Evolutionary conservation across 2,797 vertebrate genomes (phyloP), one percentile per base, ranked within the genome.

Genomic region (Parambassis ranga): DNA sequence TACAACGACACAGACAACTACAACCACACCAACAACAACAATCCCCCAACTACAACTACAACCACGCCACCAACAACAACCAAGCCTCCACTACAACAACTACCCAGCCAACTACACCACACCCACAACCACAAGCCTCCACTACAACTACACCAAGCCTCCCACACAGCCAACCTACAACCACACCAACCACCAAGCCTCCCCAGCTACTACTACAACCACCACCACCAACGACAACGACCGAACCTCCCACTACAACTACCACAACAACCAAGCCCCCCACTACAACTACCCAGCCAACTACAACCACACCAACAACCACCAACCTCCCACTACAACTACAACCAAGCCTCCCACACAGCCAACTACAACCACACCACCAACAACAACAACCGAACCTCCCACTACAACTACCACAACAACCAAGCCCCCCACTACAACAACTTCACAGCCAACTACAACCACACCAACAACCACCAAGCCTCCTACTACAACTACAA

Each of bases 11-110:
- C n/a, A n/a, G 7, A 2, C 4, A 5, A 15, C 50, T 7, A 11
- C 33, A 2, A 63, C 68, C n/a, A n/a, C n/a, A n/a, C n/a, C n/a
- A 2, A 70, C 68, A 1, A 36, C 39, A 15, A 7, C n/a, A n/a
- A n/a, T 1, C 59, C 24, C 0, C 5, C 48, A 1, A 19, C n/a
- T 5, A 9, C 39, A 33, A 7, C 48, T 3, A 15, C 15, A 5
- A n/a, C n/a, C n/a, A n/a, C n/a, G n/a, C n/a, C n/a, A n/a, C n/a
- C n/a, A n/a, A 6, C 33, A 28, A 1, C 35, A 7, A 19, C 20
- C 11, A 2, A 2, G 4, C 18, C 10, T 16, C 11, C n/a, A n/a
- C 28, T 8, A 20, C 47, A 1, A 28, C n/a, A n/a, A n/a, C n/a
- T n/a, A n/a, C n/a, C n/a, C n/a, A n/a, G n/a, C n/a, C 7, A 35